phyloP scores from a whole-genome alignment of 2,113 vertebrate genomes.

The Calidris pygmaea region DNA sequence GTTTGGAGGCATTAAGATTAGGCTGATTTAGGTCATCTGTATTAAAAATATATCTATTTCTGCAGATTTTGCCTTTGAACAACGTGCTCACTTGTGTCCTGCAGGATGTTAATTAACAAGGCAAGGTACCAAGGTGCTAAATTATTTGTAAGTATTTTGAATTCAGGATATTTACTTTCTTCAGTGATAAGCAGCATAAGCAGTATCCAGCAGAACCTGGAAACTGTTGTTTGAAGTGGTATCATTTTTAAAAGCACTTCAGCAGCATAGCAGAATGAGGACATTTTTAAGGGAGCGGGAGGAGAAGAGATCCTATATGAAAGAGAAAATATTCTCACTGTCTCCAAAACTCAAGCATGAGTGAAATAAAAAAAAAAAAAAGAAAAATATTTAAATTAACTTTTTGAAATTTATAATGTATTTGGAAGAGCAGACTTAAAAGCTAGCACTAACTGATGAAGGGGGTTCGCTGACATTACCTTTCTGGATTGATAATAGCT shows the following conservation, averaged over 20 bases:
- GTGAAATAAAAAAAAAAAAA: neutral
- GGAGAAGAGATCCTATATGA: constrained; percentile 6
- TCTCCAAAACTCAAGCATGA: neutral
- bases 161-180: neutral
- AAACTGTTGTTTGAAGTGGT: constrained; percentile 1
- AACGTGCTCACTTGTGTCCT: neutral
- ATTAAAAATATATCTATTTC: neutral
- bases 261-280: neutral
- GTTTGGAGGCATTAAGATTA: neutral
- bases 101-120: neutral
- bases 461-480: neutral
- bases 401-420: constrained; percentile 22
- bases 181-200: neutral
- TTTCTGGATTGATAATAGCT: neutral
- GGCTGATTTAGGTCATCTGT: neutral
- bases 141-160: neutral
- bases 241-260: neutral
- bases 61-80: neutral
- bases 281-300: neutral
- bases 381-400: constrained; percentile 38
- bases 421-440: constrained; percentile 32
- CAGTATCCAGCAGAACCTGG: neutral
- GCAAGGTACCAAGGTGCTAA: neutral
- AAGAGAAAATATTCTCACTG: constrained; percentile 22
- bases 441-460: constrained; percentile 6